These are phyloP conservation scores for Tragelaphus strepsiceros DNA, from an alignment of 2,113 vertebrate species.

Conservation along the genomic window DNA sequence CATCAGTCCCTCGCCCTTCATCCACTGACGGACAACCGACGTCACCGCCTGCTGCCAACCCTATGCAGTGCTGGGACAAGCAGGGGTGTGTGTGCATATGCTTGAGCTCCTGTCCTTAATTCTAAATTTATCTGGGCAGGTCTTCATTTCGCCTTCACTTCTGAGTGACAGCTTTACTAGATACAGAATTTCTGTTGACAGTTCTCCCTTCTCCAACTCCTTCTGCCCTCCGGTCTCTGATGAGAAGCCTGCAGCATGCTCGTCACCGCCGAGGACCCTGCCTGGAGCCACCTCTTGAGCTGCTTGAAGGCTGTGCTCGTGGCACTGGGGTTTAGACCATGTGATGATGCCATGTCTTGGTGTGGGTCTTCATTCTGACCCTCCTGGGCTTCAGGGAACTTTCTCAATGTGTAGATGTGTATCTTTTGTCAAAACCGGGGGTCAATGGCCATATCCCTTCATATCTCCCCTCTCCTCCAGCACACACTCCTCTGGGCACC, in stretches of 20 bases:
- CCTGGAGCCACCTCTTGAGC: neutral
- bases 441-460: neutral
- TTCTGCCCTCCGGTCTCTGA: neutral
- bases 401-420: neutral
- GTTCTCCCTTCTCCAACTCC: neutral
- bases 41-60: too few species aligned
- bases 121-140: neutral
- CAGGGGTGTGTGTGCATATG: neutral
- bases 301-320: neutral
- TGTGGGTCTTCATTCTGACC: neutral
- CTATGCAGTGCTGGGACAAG: neutral
- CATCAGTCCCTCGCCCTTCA: neutral
- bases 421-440: neutral
- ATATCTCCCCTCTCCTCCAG: neutral
- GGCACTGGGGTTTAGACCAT: neutral
- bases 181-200: neutral
- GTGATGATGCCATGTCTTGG: fast-evolving
- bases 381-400: neutral
- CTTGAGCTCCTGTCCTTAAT: neutral
- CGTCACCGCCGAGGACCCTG: neutral
- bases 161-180: neutral
- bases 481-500: fast-evolving
- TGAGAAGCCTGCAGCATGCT: neutral
- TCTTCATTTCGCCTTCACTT: neutral
- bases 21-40: neutral